Evolutionary conservation across 1,140 invertebrate species (phyloP), one percentile per base, ranked within the genome.

Genomic region (Aleiodes sp.): DNA sequence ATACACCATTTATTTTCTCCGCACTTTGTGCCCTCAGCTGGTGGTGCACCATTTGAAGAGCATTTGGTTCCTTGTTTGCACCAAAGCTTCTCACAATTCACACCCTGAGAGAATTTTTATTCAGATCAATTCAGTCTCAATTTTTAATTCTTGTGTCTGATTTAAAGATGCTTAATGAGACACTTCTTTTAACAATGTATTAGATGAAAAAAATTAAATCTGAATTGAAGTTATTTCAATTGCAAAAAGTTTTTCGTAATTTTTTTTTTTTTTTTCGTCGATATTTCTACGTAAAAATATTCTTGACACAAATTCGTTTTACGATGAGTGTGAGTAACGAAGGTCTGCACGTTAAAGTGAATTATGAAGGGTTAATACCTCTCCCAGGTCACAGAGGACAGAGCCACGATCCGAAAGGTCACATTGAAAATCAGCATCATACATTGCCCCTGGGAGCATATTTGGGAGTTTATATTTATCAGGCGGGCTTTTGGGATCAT

Each of bases 1-100:
- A 87, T 88, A 80, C 92, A 92, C 92, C 92, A 93, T 90, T 87
- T 88, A 59, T 88, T 85, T 52, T 87, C 86, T 0, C 87, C 91
- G 80, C 92, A 93, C 59, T 89, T 88, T 0, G 92, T 92, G 21
- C 92, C 92, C 70, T 92, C 91, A 2, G 90, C 91, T 9, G 90
- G 87, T 4, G 90, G 87, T 69, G 89, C 86, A 2, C 89, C 81
- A 62, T 87, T 86, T 0, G 89, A 88, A 3, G 87, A 81, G 77
- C 91, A 92, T 33, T 82, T 83, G 21, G 84, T 86, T 26, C 87
- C 83, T 8, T 66, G 68, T 73, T 80, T 76, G 72, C 92, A 93
- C 87, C 89, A 90, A 2, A 93, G 75, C 0, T 80, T 81, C 10
- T 86, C 82, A 75, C 91, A 93, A 21, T 66, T 56, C 3, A 29